phyloP scores from a whole-genome alignment of 2,797 vertebrate genomes.

The Acipenser ruthenus region DNA sequence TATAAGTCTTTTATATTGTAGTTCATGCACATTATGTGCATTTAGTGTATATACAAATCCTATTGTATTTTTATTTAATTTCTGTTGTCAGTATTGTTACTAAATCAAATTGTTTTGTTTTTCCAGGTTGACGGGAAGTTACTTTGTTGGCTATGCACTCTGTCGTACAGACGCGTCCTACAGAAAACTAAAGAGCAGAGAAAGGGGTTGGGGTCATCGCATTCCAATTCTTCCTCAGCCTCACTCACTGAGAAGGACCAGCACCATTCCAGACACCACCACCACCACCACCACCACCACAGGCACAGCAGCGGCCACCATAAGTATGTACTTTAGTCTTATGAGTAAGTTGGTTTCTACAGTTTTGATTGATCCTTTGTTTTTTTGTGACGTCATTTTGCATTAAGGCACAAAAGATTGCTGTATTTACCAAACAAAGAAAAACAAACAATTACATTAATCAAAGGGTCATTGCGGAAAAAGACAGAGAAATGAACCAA shows the following conservation, averaged over 20 bases:
- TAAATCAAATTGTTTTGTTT: constrained; percentile 12
- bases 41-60: background rate
- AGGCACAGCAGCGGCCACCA: constrained; percentile 82
- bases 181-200: constrained; percentile 98
- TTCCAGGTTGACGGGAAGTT: constrained; percentile 91
- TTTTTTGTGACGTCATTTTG: constrained; percentile 15
- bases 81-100: constrained; percentile 6
- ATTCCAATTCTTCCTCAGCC: constrained; percentile 80
- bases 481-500: too few relatives aligned
- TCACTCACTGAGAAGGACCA: constrained; percentile 93
- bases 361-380: background rate
- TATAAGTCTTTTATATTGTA: too few relatives aligned
- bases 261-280: constrained; percentile 82
- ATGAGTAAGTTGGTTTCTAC: background rate
- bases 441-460: too few relatives aligned
- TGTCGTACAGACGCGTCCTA: constrained; percentile 95
- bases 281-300: constrained; percentile 72
- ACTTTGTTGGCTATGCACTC: constrained; percentile 93
- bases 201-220: constrained; percentile 86
- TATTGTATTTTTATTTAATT: constrained; percentile 2
- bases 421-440: too few relatives aligned
- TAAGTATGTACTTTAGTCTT: constrained; percentile 65
- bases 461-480: too few relatives aligned
- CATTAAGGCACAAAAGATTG: background rate
- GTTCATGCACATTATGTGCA: too few relatives aligned